Conservation (phyloP, 2,797 vertebrate species). For the Pelodytes ibericus region DNA sequence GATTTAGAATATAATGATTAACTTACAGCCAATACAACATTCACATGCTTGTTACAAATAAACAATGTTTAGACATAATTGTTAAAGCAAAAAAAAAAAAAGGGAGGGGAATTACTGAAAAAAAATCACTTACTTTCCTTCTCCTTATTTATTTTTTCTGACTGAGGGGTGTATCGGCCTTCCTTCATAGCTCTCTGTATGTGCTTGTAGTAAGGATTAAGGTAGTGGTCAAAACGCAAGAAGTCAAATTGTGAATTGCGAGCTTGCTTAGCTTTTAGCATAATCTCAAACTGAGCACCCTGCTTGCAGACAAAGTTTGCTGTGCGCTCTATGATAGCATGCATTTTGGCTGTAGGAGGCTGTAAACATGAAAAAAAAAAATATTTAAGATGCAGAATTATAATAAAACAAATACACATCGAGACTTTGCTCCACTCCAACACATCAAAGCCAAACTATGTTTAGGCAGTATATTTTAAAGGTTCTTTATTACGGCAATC, state of each 20-base stretch:
- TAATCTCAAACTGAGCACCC: constrained; percentile 97
- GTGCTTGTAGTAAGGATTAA: constrained; percentile 98
- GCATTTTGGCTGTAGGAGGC: constrained; percentile 95
- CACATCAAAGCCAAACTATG: too few relatives aligned
- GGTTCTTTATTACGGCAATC: too few relatives aligned
- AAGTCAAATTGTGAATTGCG: constrained; percentile 98
- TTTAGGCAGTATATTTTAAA: too few relatives aligned
- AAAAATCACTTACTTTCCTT: constrained; percentile 80
- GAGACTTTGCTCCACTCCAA: too few relatives aligned
- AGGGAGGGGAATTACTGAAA: too few relatives aligned
- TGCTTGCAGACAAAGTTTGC: constrained; percentile 96
- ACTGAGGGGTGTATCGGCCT: constrained; percentile 80
- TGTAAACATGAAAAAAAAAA: constrained; percentile 61
- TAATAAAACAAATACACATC: too few relatives aligned
- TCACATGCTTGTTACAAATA: too few relatives aligned
- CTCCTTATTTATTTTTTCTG: constrained; percentile 73
- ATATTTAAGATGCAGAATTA: too few relatives aligned
- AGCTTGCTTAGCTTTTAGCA: constrained; percentile 96
- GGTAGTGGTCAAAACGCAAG: constrained; percentile 95
- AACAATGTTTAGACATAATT: too few relatives aligned
- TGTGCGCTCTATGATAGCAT: constrained; percentile 96
- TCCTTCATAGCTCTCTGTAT: constrained; percentile 96
- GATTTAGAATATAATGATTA: too few relatives aligned
- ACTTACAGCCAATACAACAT: too few relatives aligned
- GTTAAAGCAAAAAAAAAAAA: too few relatives aligned